Conservation (phyloP, 2,113 vertebrate species). For the Tupaia tana region DNA sequence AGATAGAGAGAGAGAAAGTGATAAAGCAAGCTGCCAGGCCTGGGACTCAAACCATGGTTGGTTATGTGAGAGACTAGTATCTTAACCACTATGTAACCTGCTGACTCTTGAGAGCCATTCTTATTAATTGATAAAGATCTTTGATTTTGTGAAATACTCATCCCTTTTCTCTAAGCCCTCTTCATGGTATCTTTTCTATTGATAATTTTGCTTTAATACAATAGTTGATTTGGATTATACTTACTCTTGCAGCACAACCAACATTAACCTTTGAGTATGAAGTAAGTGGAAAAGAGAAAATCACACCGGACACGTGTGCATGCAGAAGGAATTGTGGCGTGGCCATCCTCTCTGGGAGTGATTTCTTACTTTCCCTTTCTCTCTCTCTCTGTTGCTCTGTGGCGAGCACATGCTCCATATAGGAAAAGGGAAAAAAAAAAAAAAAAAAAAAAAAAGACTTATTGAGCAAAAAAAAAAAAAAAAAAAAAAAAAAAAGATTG, state of each 20-base stretch:
- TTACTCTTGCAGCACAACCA: neutral
- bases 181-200: neutral
- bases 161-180: neutral
- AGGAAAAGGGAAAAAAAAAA: no score
- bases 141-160: neutral
- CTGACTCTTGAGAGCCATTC: neutral
- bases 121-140: neutral
- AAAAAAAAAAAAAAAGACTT: constrained; percentile 50
- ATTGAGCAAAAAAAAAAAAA: neutral
- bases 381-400: no score
- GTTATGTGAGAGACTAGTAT: no score
- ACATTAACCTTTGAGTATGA: constrained; percentile 14
- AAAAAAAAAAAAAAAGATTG: neutral
- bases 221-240: neutral
- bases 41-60: no score
- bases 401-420: no score
- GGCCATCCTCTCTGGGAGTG: no score
- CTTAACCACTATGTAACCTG: no score
- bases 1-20: no score
- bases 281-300: neutral
- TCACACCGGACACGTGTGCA: no score
- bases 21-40: no score
- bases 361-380: no score
- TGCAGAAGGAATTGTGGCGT: no score
- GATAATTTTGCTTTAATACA: neutral